Evolutionary conservation across 1,140 invertebrate genomes (phyloP).

Genomic region (Drosophila novamexicana): DNA sequence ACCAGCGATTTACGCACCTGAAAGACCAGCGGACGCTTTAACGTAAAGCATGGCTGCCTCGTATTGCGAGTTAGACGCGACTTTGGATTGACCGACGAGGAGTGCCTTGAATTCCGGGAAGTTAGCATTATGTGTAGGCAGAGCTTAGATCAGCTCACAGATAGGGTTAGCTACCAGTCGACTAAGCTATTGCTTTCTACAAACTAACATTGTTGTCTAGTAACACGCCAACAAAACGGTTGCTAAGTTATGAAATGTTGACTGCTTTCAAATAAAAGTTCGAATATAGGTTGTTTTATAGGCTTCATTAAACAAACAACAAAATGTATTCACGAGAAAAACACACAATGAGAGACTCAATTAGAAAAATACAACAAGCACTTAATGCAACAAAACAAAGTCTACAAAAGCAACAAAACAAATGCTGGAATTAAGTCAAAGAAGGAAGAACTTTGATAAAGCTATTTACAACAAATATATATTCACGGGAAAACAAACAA

Average conservation of each 20-base stretch:
- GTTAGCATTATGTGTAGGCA: background rate
- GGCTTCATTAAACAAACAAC: no score
- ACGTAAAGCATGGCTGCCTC: constrained; percentile 38
- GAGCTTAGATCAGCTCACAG: background rate
- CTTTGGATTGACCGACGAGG: constrained; percentile 29
- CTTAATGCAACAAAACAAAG: no score
- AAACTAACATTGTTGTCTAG: constrained; percentile 50
- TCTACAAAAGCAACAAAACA: no score
- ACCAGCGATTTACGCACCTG: constrained; percentile 63
- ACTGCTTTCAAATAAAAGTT: no score
- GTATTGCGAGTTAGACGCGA: background rate
- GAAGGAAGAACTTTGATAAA: background rate
- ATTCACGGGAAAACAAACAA: no score
- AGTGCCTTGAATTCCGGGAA: background rate
- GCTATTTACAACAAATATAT: no score
- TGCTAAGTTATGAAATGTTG: constrained; percentile 40
- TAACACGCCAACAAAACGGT: constrained; percentile 45
- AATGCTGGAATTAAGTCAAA: no score
- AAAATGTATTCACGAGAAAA: no score
- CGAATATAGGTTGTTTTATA: no score
- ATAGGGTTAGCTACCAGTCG: background rate
- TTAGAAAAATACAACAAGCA: no score
- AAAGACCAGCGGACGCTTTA: constrained; percentile 50
- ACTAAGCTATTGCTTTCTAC: background rate
- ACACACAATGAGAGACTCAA: no score